These are phyloP conservation scores for Burhinus oedicnemus DNA, from an alignment of 2,113 vertebrate genomes.

Conservation along the genomic window DNA sequence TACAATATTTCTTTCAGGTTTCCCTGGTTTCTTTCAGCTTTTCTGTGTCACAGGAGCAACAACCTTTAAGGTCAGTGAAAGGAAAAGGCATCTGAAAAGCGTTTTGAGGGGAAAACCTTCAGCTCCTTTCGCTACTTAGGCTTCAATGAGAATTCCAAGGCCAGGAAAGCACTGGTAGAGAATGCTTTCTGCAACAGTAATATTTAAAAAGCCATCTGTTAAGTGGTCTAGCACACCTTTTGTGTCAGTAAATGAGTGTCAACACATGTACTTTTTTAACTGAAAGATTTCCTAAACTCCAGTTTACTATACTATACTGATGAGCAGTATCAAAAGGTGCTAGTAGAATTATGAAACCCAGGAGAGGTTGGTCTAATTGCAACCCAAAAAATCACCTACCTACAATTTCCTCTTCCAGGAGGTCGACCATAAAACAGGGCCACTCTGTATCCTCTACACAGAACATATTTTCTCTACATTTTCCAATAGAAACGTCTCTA, in stretches of 20 bases:
- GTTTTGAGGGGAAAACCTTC: neutral
- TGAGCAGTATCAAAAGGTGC: slow-evolving; percentile 17
- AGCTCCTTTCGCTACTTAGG: neutral
- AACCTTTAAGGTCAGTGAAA: neutral
- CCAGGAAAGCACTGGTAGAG: neutral
- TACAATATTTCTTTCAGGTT: neutral
- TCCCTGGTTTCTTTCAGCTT: neutral
- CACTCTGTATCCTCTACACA: neutral
- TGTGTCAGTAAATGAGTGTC: neutral
- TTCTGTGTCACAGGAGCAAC: neutral
- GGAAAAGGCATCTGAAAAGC: neutral
- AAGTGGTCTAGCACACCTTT: neutral
- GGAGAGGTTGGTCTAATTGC: neutral
- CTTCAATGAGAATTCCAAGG: neutral
- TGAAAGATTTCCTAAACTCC: neutral
- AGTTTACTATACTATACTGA: neutral
- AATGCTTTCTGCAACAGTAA: neutral
- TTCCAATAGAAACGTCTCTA: neutral
- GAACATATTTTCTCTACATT: neutral
- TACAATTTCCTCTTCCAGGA: slow-evolving; percentile 8
- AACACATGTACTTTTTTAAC: neutral
- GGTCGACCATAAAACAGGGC: neutral
- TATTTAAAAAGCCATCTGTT: slow-evolving; percentile 22
- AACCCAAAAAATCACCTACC: neutral
- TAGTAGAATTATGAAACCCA: slow-evolving; percentile 31